phyloP scores from a whole-genome alignment of 2,113 vertebrate genomes.

The Enhydra lutris region DNA sequence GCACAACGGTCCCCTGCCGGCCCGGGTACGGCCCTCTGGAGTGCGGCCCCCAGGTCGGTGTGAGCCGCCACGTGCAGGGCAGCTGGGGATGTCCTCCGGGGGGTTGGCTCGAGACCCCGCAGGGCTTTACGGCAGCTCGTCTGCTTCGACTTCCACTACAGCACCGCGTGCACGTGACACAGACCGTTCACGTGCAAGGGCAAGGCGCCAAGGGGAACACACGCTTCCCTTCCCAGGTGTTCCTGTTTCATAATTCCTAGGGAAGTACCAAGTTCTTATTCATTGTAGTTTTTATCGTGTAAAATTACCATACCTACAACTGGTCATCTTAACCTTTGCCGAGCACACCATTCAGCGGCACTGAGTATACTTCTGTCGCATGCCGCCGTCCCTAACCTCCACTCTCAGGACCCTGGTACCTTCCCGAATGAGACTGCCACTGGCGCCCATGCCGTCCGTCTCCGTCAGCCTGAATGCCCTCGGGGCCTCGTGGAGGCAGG shows the following conservation, averaged over 20 bases:
- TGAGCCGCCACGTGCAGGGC: not conserved
- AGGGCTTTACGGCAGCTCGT: rapidly evolving
- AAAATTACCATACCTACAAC: not conserved
- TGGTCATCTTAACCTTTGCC: not conserved
- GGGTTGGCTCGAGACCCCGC: no score
- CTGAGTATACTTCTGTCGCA: rapidly evolving
- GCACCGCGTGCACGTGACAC: rapidly evolving
- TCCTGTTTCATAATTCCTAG: not conserved
- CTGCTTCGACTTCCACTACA: not conserved
- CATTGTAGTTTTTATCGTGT: not conserved
- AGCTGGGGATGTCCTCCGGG: not conserved
- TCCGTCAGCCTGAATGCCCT: rapidly evolving
- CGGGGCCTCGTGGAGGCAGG: rapidly evolving
- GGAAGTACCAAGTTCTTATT: not conserved
- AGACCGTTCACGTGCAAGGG: not conserved
- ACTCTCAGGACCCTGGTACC: no score
- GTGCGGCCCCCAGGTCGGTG: rapidly evolving
- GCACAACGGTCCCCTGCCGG: rapidly evolving
- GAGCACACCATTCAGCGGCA: not conserved
- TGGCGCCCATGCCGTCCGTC: not conserved
- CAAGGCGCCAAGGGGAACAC: not conserved
- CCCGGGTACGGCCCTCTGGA: not conserved
- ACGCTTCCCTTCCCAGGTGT: not conserved
- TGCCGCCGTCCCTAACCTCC: not conserved
- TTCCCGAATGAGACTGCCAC: not conserved